phyloP scores from a whole-genome alignment of 2,113 vertebrate species.

The Sylvia atricapilla region DNA sequence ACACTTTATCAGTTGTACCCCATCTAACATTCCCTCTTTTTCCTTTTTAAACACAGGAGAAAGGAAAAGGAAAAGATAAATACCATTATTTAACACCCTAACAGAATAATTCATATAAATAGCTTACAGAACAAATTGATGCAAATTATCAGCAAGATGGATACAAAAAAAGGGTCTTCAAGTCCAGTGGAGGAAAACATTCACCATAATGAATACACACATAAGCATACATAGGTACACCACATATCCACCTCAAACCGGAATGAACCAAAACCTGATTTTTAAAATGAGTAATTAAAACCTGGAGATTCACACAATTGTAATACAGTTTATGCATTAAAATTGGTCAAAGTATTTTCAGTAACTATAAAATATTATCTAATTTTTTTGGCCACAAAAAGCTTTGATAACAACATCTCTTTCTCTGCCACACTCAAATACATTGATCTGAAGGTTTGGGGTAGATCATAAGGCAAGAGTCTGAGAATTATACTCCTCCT shows the following conservation, averaged over 20 bases:
- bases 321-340: not conserved
- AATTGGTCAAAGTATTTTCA: not conserved
- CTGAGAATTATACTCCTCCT: not conserved
- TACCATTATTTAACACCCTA: not conserved
- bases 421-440: not conserved
- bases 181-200: not conserved
- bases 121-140: not conserved
- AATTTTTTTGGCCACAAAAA: not conserved
- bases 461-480: not conserved
- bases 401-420: not conserved
- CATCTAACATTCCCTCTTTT: not conserved
- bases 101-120: not conserved
- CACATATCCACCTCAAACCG: not conserved
- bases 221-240: not conserved
- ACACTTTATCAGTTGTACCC: not conserved
- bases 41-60: not conserved
- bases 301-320: not conserved
- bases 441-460: not conserved
- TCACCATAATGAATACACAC: accelerated
- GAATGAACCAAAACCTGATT: not conserved
- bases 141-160: not conserved
- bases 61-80: not conserved
- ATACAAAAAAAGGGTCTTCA: not conserved
- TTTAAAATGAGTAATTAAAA: not conserved
- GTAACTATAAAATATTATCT: not conserved